Percentiles rank a stretch among this genome's conserved stretches.
These are phyloP conservation scores for Orchesellides sinensis DNA, from an alignment of 2,888 invertebrate species.

Conservation along the genomic window DNA sequence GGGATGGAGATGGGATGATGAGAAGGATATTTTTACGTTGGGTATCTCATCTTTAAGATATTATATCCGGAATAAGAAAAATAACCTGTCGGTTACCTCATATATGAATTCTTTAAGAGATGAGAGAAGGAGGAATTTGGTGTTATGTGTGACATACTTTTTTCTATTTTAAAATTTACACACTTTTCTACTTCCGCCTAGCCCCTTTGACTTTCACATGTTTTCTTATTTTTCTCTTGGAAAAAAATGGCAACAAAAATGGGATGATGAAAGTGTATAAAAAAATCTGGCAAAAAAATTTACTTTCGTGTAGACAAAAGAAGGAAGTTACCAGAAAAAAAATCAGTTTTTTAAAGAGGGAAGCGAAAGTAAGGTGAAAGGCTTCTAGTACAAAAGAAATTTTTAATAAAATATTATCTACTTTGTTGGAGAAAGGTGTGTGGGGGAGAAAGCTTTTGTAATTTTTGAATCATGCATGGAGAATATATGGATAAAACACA, in stretches of 20 bases:
- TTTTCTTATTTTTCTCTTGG: not conserved
- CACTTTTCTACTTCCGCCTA: not conserved
- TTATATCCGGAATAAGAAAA: too few species aligned
- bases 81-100: not conserved
- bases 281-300: not conserved
- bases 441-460: too few species aligned
- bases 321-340: too few species aligned
- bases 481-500: too few species aligned
- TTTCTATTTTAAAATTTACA: not conserved
- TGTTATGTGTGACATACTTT: too few species aligned
- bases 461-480: too few species aligned
- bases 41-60: too few species aligned
- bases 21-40: conserved; percentile 7
- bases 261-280: not conserved
- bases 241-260: not conserved
- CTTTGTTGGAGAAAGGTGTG: too few species aligned
- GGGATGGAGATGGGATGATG: not conserved
- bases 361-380: not conserved
- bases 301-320: not conserved
- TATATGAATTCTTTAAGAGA: too few species aligned
- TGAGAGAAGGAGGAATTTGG: not conserved
- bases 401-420: too few species aligned
- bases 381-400: too few species aligned
- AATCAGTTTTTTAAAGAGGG: too few species aligned
- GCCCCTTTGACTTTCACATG: not conserved